Evolutionary conservation across 2,888 invertebrate genomes (phyloP), one percentile per base, ranked within the genome.

Genomic region (Heliconius ismenius): DNA sequence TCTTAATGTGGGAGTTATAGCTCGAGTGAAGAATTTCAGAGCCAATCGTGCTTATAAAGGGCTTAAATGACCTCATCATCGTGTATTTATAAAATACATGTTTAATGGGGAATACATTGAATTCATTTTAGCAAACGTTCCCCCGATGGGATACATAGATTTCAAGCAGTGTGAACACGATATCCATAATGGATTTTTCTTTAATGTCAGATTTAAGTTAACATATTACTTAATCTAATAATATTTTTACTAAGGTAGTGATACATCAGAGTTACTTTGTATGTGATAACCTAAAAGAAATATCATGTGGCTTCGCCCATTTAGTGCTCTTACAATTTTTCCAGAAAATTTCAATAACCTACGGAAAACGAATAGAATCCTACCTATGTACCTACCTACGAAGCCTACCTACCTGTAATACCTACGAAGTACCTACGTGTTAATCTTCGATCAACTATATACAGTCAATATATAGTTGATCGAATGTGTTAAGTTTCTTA

Each of bases 61-160:
- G 60, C 72, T 70, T 28, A 69, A 73, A 76, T 39, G 69, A 65
- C 63, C 78, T 68, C 67, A 76, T 76, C 73, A 62, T 58, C n/a
- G 58, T 58, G 10, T 79, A 75, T 79, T 78, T 78, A 79, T 62
- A 76, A 79, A 58, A 80, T n/a, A 75, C 65, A 75, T 82, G 78
- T 82, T 79, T 74, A 75, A 76, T 64, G 73, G 76, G 77, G 76
- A 69, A 76, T 81, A 88, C 88, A 88, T 80, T 83, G 84, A 86
- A 87, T 79, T 83, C 86, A 86, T 88, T 85, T 90, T 88, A 87
- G 83, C 81, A 78, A 81, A 82, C 83, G 83, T 81, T 83, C 81
- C 82, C 83, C 83, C 80, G 76, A 79, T 73, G 80, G 65, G 76
- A 79, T 78, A 83, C 81, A 84, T 60, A 75, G 77, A 80, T 81